Evolutionary conservation across 2,113 vertebrate species (phyloP).

Genomic region (Thomomys bottae): DNA sequence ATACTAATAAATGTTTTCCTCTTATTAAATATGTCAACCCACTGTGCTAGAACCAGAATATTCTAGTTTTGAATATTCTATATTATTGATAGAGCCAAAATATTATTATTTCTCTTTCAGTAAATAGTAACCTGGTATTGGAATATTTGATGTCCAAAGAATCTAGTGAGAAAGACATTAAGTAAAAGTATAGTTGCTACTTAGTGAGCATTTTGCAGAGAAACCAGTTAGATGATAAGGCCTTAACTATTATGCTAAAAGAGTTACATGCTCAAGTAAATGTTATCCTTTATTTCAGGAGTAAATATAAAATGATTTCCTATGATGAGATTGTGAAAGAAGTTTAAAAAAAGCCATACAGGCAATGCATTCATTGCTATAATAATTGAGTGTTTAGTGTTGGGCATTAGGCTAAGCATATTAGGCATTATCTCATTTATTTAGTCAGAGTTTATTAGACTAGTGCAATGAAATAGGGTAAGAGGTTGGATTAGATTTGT

Average conservation of each 20-base stretch:
- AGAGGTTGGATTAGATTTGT: neutral
- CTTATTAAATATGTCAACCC: too few relatives aligned
- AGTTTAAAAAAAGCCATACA: neutral
- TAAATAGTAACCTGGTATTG: neutral
- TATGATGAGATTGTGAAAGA: neutral
- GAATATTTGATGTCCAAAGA: neutral
- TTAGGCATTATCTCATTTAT: conserved; percentile 14
- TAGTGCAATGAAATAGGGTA: neutral
- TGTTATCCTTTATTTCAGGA: neutral
- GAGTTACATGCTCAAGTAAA: neutral
- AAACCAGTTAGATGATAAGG: neutral
- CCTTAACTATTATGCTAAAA: neutral
- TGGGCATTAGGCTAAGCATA: neutral
- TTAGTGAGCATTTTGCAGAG: neutral
- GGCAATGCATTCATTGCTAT: neutral
- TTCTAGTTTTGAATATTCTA: too few relatives aligned
- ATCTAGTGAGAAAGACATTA: neutral
- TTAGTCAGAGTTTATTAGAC: conserved; percentile 5
- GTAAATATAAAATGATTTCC: neutral
- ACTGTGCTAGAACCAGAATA: too few relatives aligned
- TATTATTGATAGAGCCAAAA: too few relatives aligned
- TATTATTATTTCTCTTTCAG: neutral
- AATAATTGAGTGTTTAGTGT: conserved; percentile 30
- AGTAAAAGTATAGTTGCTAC: neutral
- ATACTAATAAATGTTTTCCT: neutral